Evolutionary conservation across 1,140 invertebrate species (phyloP).

Genomic region (Drosophila mauritiana): DNA sequence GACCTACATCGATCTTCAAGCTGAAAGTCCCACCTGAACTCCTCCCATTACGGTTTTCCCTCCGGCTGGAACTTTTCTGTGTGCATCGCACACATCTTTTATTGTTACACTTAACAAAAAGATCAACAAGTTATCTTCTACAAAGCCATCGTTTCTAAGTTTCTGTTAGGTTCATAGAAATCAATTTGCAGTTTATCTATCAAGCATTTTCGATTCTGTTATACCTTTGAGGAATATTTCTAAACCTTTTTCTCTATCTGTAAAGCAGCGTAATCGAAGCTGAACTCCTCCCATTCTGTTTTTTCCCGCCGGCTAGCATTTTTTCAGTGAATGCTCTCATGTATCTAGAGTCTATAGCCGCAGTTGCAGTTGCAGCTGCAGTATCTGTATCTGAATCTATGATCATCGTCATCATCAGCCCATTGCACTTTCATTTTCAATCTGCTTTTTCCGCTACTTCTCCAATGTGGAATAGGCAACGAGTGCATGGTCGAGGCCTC

Average conservation of each 20-base stretch:
- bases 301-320: background rate
- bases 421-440: constrained; percentile 71
- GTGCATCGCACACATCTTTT: constrained; percentile 1
- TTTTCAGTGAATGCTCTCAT: constrained; percentile 5
- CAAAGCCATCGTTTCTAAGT: background rate
- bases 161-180: background rate
- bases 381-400: constrained; percentile 33
- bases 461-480: constrained; percentile 51
- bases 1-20: constrained; percentile 21
- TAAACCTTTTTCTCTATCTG: background rate
- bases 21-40: constrained; percentile 7
- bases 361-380: constrained; percentile 20
- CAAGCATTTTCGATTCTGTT: background rate
- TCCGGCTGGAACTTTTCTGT: background rate
- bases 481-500: constrained; percentile 41
- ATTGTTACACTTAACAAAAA: background rate
- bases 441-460: constrained; percentile 60
- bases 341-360: background rate
- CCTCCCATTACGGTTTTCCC: constrained; percentile 14
- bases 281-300: constrained; percentile 4
- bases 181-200: too few relatives aligned
- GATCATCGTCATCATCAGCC: constrained; percentile 23
- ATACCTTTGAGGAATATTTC: background rate
- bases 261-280: constrained; percentile 3
- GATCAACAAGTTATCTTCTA: too few relatives aligned